These are phyloP conservation scores for Periplaneta americana DNA, from an alignment of 1,140 invertebrate species.

Conservation along the genomic window DNA sequence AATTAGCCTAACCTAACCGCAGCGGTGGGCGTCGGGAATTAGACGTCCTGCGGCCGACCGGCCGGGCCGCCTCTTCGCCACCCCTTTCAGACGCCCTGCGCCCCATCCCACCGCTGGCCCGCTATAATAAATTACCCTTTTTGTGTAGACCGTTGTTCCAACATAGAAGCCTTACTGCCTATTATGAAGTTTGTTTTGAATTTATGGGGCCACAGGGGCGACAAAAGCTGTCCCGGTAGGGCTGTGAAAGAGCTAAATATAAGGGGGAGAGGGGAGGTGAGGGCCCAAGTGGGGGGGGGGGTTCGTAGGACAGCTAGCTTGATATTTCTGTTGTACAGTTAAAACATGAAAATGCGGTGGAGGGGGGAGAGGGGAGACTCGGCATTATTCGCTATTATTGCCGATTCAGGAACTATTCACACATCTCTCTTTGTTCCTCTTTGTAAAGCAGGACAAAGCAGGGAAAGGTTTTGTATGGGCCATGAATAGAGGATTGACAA, in stretches of 20 bases:
- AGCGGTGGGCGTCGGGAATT: neutral
- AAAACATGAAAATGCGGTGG: constrained; percentile 13
- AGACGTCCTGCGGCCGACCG: neutral
- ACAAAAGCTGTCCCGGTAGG: constrained; percentile 8
- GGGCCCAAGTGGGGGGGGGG: neutral
- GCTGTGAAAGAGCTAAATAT: neutral
- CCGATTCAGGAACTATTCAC: constrained; percentile 21
- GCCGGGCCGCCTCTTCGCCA: neutral
- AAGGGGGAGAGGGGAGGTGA: neutral
- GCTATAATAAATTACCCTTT: constrained; percentile 17
- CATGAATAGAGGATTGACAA: constrained; percentile 18
- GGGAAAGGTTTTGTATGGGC: constrained; percentile 4
- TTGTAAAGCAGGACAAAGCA: constrained; percentile 13
- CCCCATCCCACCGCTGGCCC: neutral
- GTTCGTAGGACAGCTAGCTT: neutral
- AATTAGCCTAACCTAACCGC: neutral
- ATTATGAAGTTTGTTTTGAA: constrained; percentile 21
- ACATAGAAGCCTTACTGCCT: constrained; percentile 10
- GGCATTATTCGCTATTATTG: constrained; percentile 19
- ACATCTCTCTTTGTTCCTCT: constrained; percentile 17
- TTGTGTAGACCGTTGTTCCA: constrained; percentile 11
- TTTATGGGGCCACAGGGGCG: constrained; percentile 15
- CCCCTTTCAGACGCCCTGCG: neutral
- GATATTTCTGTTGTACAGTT: constrained; percentile 4
- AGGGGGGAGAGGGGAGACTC: neutral